Evolutionary conservation across 2,888 invertebrate species (phyloP), one percentile per base, ranked within the genome.

Genomic region (Dolomedes plantarius): DNA sequence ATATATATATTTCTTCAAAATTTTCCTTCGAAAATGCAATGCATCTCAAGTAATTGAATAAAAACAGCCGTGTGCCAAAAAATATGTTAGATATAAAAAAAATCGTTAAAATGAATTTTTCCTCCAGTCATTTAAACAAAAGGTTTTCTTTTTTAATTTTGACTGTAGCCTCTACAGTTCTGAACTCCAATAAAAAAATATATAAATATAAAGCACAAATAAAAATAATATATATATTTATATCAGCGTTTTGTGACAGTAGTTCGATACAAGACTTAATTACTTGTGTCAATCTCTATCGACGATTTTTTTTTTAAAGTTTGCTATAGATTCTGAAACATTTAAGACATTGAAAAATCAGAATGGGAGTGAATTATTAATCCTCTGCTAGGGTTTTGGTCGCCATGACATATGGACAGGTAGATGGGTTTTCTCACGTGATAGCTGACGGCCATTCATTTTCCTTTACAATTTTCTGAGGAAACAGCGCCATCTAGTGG

Each of bases 341-440:
- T 36, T 36, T 36, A 36, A 36, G 36, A 36, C 9, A 27, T n/a
- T 23, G 6, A 27, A 62, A 62, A 27, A 28, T 67, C 67, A 67
- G 16, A 16, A 31, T 28, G 9, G 16, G 28, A n/a, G 28, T 69
- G 39, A 69, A 41, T 69, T 69, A 69, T 27, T 69, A 69, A 69
- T 69, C 41, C 69, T 69, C 19, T n/a, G n/a, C n/a, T 5, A 65
- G n/a, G 19, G 27, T 19, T 39, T 69, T 19, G 23, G 41, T 13
- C 41, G 41, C 69, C 36, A 27, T 69, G 69, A 69, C 69, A 69
- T 1, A 39, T 23, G 69, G 69, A 69, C 69, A 69, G 39, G 36
- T 67, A 28, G 28, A 41, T 28, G 41, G 31, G 11, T 6, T 67
- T 46, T 27, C 28, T 46, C 9, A 46, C 27, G 41, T 41, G 29